Base-by-base conservation (phyloP, 1,140 invertebrate genomes). In the Apis cerana region DNA sequence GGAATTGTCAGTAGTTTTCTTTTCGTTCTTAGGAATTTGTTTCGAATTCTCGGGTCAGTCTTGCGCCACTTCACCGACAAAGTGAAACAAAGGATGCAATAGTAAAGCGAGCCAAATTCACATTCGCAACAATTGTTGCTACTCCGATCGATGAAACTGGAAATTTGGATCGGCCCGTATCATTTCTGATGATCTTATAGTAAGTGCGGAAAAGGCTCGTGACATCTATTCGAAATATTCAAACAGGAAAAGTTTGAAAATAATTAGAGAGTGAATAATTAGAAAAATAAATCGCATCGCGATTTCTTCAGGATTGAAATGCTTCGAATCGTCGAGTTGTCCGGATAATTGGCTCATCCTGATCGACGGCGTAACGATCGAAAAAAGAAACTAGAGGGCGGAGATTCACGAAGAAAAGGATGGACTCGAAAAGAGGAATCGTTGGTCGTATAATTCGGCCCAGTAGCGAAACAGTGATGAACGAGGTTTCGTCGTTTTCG, bases 1-100 rank as follows among this genome's bases (percentile, higher is more conserved):
- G 50, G 83, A 59, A 67, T 43, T 85, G 87, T 75, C 86, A 85
- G 83, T 85, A 78, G 77, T 78, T 1, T 43, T 67, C 21, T 10
- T 48, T 4, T 58, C 59, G 78, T 23, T 68, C n/a, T 43, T 43
- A 43, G 5, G 5, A 43, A 43, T 2, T 43, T 43, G 61, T 62
- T 9, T 27, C 54, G 8, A 56, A 17, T 17, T 61, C 17, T 21
- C 50, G 27, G 62, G 7, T 27, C 11, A 33, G 9, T 23, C 13
- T 52, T 21, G 33, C 12, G 50, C 13, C 23, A 7, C 1, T 48
- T 43, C 4, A 17, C 12, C 61, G 54, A 27, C 13, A 8, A 21
- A 7, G n/a, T 11, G 62, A 11, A 19, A 15, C 43, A 15, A 13
- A 1, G n/a, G 17, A 2, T 15, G 68, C 15, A 13, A 23, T 27